Percentiles rank a stretch among this genome's conserved stretches.
Conservation (phyloP, 2,797 vertebrate species). For the Smutsia gigantea region DNA sequence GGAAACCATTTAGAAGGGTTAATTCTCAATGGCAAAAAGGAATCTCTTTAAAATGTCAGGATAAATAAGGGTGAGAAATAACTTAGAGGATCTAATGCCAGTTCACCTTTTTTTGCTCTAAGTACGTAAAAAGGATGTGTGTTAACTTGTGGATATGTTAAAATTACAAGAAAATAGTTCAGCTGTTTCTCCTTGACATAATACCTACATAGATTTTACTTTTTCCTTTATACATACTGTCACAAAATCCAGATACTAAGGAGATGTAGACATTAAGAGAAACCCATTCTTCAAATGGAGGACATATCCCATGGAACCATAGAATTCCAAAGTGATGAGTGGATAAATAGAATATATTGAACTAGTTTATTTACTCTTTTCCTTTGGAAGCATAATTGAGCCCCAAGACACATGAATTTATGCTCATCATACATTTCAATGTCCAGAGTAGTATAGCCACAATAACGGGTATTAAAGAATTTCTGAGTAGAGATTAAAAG, state of each 20-base stretch:
- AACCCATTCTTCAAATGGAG: neutral
- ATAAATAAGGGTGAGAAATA: neutral
- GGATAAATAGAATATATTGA: neutral
- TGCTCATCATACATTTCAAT: neutral
- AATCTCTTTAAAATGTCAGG: neutral
- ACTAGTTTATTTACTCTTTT: neutral
- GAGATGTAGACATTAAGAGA: neutral
- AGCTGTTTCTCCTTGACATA: neutral
- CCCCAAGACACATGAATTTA: neutral
- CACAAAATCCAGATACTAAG: neutral
- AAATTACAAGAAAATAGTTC: neutral
- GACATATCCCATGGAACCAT: neutral
- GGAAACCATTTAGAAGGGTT: neutral
- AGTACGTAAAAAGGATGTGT: accelerated
- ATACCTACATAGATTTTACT: neutral
- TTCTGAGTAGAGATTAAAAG: neutral
- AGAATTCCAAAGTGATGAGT: neutral
- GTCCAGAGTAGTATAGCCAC: neutral
- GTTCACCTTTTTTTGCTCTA: neutral
- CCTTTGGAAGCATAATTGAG: neutral
- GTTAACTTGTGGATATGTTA: neutral
- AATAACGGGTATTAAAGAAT: neutral
- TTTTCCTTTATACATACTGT: neutral
- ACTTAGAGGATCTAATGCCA: neutral
- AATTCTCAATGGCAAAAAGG: neutral